Percentiles rank a stretch among this genome's conserved stretches.
Evolutionary conservation across 2,888 invertebrate genomes (phyloP).

Genomic region (Hydroisotoma schaefferi): DNA sequence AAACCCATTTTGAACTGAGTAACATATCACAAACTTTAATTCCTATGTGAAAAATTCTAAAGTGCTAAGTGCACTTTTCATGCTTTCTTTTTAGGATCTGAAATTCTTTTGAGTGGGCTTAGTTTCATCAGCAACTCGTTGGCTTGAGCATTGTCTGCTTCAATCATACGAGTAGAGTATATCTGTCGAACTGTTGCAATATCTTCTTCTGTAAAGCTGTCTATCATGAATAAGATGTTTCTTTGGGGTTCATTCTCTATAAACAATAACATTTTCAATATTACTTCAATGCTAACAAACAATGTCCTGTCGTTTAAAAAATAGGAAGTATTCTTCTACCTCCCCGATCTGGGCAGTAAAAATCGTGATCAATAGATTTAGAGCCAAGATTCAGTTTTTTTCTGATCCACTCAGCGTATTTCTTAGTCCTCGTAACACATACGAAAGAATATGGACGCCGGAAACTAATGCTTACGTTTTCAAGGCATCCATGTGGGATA

Average conservation of each 20-base stretch:
- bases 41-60: too few species aligned
- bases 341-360: conserved; percentile 57
- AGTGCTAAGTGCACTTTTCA: too few species aligned
- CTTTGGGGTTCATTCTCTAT: conserved; percentile 57
- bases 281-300: not conserved
- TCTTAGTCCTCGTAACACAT: conserved; percentile 71
- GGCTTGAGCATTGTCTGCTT: conserved; percentile 70
- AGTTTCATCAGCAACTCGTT: conserved; percentile 68
- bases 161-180: conserved; percentile 62
- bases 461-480: conserved; percentile 73
- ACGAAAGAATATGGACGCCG: conserved; percentile 71
- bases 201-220: conserved; percentile 64
- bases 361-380: conserved; percentile 51
- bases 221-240: conserved; percentile 72
- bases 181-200: conserved; percentile 64
- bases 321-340: conserved; percentile 50
- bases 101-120: conserved; percentile 6
- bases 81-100: not conserved
- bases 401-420: conserved; percentile 66
- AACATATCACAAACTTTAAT: too few species aligned
- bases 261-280: conserved; percentile 6
- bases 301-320: not conserved
- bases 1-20: too few species aligned
- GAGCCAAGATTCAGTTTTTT: conserved; percentile 67
- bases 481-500: conserved; percentile 66